Percentiles rank a stretch among this genome's conserved stretches.
These are phyloP conservation scores for Corvus moneduloides DNA, from an alignment of 2,113 vertebrate species.

Conservation along the genomic window DNA sequence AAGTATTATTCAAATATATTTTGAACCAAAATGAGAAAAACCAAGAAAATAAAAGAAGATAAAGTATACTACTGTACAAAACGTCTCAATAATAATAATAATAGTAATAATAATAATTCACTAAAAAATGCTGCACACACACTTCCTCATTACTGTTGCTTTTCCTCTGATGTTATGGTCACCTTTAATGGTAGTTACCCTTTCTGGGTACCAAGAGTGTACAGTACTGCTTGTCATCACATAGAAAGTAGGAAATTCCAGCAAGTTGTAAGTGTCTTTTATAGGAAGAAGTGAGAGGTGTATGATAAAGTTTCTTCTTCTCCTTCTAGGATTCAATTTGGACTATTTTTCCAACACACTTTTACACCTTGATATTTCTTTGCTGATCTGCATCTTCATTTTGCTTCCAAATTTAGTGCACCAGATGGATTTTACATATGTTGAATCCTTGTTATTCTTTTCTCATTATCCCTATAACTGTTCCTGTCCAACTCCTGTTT, in stretches of 20 bases:
- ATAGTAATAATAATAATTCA: background rate
- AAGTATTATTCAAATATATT: background rate
- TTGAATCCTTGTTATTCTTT: background rate
- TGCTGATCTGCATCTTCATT: background rate
- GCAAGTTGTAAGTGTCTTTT: background rate
- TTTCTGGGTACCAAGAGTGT: background rate
- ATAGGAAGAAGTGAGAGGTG: background rate
- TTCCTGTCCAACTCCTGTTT: background rate
- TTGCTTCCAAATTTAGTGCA: background rate
- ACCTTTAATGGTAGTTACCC: background rate
- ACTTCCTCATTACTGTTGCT: background rate
- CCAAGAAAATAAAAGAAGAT: accelerated
- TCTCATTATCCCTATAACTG: background rate
- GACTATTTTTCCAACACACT: background rate
- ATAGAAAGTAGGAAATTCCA: background rate
- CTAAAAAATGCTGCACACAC: background rate
- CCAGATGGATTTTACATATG: background rate
- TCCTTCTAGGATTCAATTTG: background rate
- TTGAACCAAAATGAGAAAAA: background rate
- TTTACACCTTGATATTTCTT: background rate
- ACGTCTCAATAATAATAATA: background rate
- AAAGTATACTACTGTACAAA: background rate
- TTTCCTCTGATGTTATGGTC: background rate
- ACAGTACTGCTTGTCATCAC: accelerated
- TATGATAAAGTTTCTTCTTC: background rate